Conservation (phyloP, 37 sponge, comb jelly and placozoan genomes). For the Crambe crambe region DNA sequence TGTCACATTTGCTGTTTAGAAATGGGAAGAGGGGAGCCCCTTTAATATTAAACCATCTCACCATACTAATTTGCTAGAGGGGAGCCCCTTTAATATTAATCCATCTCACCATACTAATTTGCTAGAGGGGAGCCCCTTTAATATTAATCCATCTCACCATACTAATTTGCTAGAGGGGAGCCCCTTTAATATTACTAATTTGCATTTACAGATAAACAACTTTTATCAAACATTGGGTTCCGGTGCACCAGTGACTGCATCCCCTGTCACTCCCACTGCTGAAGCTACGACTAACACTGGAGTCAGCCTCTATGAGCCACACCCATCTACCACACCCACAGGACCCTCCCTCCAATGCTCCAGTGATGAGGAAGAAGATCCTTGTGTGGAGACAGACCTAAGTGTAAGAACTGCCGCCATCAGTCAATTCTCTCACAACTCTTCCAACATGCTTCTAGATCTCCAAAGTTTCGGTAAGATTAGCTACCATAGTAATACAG, state of each 20-base stretch:
- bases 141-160: too few relatives aligned
- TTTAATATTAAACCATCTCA: too few relatives aligned
- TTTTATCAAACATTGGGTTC: neutral
- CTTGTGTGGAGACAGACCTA: neutral
- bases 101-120: too few relatives aligned
- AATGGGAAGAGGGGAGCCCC: too few relatives aligned
- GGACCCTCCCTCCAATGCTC: neutral
- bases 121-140: neutral
- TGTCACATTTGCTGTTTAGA: too few relatives aligned
- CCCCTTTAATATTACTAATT: neutral
- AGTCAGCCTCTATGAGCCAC: neutral
- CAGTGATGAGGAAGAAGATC: neutral
- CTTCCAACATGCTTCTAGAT: conserved; percentile 16
- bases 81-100: too few relatives aligned
- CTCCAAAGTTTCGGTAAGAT: conserved; percentile 16
- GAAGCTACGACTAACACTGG: conserved; percentile 46
- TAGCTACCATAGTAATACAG: neutral
- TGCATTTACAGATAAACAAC: neutral
- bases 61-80: neutral
- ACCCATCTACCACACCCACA: neutral
- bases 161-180: neutral
- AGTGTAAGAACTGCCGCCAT: neutral
- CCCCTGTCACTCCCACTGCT: conserved; percentile 3
- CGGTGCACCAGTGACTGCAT: neutral
- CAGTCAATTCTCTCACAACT: neutral